These are phyloP conservation scores for Gallinago media DNA, from an alignment of 2,113 vertebrate genomes.

Conservation along the genomic window DNA sequence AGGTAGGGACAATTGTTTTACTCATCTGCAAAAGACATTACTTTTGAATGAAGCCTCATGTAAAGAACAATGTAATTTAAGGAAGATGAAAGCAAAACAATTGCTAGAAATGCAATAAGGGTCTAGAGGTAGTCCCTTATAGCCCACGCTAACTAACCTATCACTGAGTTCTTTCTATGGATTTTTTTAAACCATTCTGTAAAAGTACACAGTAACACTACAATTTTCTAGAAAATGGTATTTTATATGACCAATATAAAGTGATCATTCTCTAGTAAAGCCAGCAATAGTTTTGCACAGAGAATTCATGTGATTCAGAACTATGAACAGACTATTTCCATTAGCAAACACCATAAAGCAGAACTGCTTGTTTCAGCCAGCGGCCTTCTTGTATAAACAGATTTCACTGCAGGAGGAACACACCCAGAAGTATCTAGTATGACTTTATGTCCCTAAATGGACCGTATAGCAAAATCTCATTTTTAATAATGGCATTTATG, in stretches of 20 bases:
- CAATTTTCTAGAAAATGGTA: neutral
- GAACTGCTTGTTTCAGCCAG: neutral
- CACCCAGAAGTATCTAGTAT: neutral
- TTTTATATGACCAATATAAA: neutral
- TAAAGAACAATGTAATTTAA: neutral
- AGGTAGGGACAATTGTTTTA: neutral
- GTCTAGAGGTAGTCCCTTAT: neutral
- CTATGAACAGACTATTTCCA: neutral
- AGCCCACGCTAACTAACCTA: neutral
- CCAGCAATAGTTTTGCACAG: neutral
- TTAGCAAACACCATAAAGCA: neutral
- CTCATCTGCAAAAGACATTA: neutral
- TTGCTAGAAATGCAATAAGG: neutral
- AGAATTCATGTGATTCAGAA: neutral
- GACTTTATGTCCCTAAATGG: neutral
- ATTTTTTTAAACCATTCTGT: neutral
- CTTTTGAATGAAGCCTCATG: neutral
- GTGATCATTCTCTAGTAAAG: neutral
- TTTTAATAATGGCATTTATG: slow-evolving; percentile 28
- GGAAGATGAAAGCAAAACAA: neutral
- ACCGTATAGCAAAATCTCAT: neutral
- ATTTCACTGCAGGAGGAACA: neutral
- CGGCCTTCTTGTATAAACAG: neutral
- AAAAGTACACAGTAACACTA: neutral
- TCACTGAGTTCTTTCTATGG: neutral